A percentile compares a stretch with the other conserved stretches of the same genome.
Evolutionary conservation across 2,797 vertebrate species (phyloP).

Genomic region (Columba guinea): DNA sequence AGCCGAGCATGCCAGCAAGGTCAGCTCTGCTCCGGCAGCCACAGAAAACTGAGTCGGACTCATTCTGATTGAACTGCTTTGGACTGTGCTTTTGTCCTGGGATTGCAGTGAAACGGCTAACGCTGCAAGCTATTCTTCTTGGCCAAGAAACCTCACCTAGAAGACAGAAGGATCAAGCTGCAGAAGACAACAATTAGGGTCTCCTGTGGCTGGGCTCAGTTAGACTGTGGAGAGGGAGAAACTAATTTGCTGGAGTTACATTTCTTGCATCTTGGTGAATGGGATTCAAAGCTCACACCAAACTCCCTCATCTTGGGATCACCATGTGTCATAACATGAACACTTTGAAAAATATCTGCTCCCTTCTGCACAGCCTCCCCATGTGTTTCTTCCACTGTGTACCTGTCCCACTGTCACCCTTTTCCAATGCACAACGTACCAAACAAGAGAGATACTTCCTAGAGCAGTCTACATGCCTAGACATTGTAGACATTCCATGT

Average conservation of each 20-base stretch:
- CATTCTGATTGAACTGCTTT: neutral
- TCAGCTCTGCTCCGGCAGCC: neutral
- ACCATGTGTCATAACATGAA: neutral
- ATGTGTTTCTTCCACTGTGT: neutral
- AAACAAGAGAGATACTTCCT: fast-evolving
- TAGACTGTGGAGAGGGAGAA: neutral
- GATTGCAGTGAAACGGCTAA: neutral
- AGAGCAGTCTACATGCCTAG: neutral
- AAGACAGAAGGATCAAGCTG: neutral
- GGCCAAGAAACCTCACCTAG: neutral
- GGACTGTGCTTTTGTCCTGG: neutral
- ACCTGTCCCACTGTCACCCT: neutral
- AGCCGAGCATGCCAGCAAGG: neutral
- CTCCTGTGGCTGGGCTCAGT: neutral
- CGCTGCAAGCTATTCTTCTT: neutral
- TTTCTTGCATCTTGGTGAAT: neutral
- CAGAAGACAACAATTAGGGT: neutral
- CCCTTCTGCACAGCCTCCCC: neutral
- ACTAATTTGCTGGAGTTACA: fast-evolving
- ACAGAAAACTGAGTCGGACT: neutral
- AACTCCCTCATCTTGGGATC: neutral
- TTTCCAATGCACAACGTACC: fast-evolving
- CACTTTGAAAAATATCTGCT: neutral
- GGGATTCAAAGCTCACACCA: neutral
- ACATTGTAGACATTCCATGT: neutral